Evolutionary conservation across 2,797 vertebrate species (phyloP), one percentile per base, ranked within the genome.

Genomic region (Brachymystax lenok): DNA sequence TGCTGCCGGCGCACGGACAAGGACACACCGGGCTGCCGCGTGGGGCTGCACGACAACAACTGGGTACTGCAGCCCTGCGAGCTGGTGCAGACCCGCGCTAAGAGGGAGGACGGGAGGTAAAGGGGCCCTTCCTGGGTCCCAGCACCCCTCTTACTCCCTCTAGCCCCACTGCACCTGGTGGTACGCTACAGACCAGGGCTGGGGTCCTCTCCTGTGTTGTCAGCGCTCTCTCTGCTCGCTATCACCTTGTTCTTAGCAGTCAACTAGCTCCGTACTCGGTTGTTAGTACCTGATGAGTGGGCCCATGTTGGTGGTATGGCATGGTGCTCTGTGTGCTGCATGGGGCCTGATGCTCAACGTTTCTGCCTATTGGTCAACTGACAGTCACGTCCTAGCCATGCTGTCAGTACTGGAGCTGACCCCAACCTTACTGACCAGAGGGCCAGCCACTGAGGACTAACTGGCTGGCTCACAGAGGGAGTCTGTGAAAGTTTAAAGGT

Each of bases 41-140:
- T 98, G 7, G 98, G 97, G 1, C 92, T 99, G 68, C 98, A 99
- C 0, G 98, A 99, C 64, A 99, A 99, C 90, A 97, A 99, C 82
- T 99, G 98, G 98, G 98, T 99, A 74, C 94, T 94, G 85, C 86
- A 87, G 85, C 93, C 94, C 0, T 94, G 95, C 5, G 94, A 95
- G 0, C 88, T 92, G 83, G 84, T 90, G 21, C 93, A 95, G 5
- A 93, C 91, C 10, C 93, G 94, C 74, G 84, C 92, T 79, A 95
- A 90, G 90, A 89, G 80, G 82, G 92, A 77, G 87, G 95, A 89
- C 77, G 94, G 76, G 91, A 95, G 83, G 94, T 95, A 93, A 90
- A 94, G 93, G 40, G 72, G 30, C 8, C 59, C 59, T 3, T 16
- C 52, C 56, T 1, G 21, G 59, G 59, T 24, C 59, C 10, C 12